These are phyloP conservation scores for Carcharodon carcharias DNA, from an alignment of 2,797 vertebrate species.

Conservation along the genomic window DNA sequence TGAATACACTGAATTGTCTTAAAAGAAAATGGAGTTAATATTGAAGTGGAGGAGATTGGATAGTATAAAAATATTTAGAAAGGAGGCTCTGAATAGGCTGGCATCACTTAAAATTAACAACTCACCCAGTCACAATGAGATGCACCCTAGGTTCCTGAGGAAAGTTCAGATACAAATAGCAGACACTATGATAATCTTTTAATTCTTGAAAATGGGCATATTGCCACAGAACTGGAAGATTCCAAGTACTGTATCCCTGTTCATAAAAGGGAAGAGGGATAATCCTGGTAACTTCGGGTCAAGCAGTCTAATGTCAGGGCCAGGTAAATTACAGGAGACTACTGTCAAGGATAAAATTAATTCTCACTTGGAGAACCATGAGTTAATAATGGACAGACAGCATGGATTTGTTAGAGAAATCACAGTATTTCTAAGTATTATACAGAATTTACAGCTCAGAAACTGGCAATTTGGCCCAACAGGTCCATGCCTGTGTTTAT, in stretches of 20 bases:
- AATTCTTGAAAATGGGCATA: not conserved
- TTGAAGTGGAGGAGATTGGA: not conserved
- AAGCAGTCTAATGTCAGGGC: not conserved
- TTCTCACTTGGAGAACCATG: not conserved
- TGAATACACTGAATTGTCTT: no score
- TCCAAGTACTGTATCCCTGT: not conserved
- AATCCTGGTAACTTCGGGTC: not conserved
- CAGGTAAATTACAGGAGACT: not conserved
- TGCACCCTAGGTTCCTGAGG: not conserved
- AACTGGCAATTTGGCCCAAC: not conserved
- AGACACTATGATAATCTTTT: not conserved
- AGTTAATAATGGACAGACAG: not conserved
- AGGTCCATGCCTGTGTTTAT: not conserved
- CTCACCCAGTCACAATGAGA: not conserved
- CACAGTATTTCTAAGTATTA: not conserved
- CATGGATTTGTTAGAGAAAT: not conserved
- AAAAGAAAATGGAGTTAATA: not conserved
- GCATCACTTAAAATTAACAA: not conserved
- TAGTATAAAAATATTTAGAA: not conserved
- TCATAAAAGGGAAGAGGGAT: not conserved
- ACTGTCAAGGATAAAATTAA: not conserved
- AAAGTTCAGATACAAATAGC: not conserved
- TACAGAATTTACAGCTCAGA: not conserved
- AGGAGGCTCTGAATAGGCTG: not conserved
- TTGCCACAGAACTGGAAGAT: not conserved